phyloP scores from a whole-genome alignment of 2,888 invertebrate genomes.

The Pyrochroa serraticornis region DNA sequence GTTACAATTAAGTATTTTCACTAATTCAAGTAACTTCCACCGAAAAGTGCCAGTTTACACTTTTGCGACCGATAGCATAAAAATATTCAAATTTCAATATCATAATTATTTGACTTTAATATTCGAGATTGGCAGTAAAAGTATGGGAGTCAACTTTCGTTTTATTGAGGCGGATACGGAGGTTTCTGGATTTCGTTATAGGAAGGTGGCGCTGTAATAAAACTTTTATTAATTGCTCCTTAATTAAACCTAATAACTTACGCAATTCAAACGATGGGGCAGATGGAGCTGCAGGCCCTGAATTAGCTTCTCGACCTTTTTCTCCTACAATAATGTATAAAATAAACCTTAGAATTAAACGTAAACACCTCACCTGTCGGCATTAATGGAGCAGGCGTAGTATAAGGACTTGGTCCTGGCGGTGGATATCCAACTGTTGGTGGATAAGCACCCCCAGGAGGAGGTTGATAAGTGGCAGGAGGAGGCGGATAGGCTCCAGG shows the following conservation, averaged over 20 bases:
- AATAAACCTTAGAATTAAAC: background rate
- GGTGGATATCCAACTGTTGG: conserved; percentile 6
- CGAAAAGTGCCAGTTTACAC: too few relatives aligned
- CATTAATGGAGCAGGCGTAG: background rate
- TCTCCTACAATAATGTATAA: too few relatives aligned
- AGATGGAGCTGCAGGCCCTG: conserved; percentile 1
- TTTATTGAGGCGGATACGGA: background rate
- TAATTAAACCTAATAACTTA: conserved; percentile 19
- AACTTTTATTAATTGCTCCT: conserved; percentile 8
- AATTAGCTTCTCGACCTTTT: conserved; percentile 11
- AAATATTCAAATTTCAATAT: too few relatives aligned
- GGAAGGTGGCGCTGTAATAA: conserved; percentile 40
- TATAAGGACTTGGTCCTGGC: conserved; percentile 4
- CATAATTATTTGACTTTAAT: too few relatives aligned
- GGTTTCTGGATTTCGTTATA: conserved; percentile 24
- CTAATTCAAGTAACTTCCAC: too few relatives aligned
- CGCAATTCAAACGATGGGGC: conserved; percentile 23
- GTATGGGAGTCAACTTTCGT: background rate
- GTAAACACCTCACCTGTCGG: conserved; percentile 4
- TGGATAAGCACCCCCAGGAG: conserved; percentile 21
- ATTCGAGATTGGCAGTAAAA: too few relatives aligned
- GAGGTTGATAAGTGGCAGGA: conserved; percentile 13
- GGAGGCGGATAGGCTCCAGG: conserved; percentile 13
- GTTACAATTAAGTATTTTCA: too few relatives aligned
- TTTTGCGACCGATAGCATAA: too few relatives aligned